These are phyloP conservation scores for Gonioctena quinquepunctata DNA, from an alignment of 1,140 invertebrate species.

Conservation along the genomic window DNA sequence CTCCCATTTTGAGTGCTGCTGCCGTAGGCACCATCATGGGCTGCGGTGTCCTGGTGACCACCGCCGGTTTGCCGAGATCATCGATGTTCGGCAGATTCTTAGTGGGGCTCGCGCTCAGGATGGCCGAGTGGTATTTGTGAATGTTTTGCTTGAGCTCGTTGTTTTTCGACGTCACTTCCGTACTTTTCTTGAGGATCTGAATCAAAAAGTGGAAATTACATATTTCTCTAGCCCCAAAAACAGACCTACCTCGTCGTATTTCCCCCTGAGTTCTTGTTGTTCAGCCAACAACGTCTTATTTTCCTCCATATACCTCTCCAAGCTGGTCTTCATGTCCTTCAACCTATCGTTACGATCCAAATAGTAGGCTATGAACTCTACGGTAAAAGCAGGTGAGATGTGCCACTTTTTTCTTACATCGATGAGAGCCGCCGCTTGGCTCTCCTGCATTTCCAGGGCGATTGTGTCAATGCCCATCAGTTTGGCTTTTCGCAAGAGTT, in stretches of 20 bases:
- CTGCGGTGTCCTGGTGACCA: constrained; percentile 48
- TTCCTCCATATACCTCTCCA: constrained; percentile 75
- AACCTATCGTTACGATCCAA: constrained; percentile 81
- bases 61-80: constrained; percentile 49
- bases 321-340: constrained; percentile 74
- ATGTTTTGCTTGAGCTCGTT: constrained; percentile 59
- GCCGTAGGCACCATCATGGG: constrained; percentile 75
- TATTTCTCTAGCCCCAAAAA: no score
- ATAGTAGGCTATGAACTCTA: constrained; percentile 95
- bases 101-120: constrained; percentile 62
- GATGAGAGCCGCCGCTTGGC: constrained; percentile 75
- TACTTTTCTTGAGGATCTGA: constrained; percentile 64
- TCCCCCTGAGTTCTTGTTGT: constrained; percentile 71
- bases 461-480: constrained; percentile 85
- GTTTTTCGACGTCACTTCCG: constrained; percentile 54
- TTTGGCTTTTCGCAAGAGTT: constrained; percentile 83
- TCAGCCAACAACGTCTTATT: constrained; percentile 73
- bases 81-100: constrained; percentile 62
- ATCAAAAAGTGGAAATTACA: no score
- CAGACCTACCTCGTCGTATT: constrained; percentile 63
- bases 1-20: constrained; percentile 79
- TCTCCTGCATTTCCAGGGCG: constrained; percentile 77
- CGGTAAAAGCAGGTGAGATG: constrained; percentile 86
- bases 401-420: constrained; percentile 93
- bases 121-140: constrained; percentile 64